phyloP scores from a whole-genome alignment of 2,888 invertebrate genomes.

The Chymomyza fuscimana region DNA sequence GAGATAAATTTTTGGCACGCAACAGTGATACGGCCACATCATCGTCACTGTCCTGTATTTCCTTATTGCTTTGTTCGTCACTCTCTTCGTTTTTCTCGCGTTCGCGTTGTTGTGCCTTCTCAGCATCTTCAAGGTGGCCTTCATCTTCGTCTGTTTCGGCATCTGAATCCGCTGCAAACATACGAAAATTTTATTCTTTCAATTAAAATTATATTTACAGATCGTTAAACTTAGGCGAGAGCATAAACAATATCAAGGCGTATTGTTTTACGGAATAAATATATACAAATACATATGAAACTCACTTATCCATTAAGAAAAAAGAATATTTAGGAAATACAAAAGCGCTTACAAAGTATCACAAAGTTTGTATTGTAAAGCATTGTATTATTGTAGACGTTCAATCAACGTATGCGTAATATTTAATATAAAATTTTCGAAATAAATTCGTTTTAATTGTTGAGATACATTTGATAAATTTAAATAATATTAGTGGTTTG shows the following conservation, averaged over 20 bases:
- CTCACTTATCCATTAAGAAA: no score
- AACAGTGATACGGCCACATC: slow-evolving; percentile 79
- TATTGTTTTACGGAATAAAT: neutral
- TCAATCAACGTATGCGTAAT: no score
- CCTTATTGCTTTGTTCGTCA: slow-evolving; percentile 78
- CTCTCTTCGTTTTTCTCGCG: slow-evolving; percentile 78
- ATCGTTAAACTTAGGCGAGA: neutral
- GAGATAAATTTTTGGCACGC: slow-evolving; percentile 81
- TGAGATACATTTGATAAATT: no score
- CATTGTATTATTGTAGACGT: no score
- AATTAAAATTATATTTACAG: neutral
- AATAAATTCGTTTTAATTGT: no score
- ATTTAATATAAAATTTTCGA: no score
- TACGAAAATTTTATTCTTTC: slow-evolving; percentile 3
- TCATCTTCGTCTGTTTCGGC: slow-evolving; percentile 80
- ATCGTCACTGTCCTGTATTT: slow-evolving; percentile 76
- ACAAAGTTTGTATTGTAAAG: no score
- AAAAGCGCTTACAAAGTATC: no score
- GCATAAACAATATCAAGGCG: neutral
- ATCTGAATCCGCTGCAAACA: slow-evolving; percentile 76
- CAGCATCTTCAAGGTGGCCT: slow-evolving; percentile 78
- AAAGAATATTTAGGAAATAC: no score
- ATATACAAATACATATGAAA: neutral
- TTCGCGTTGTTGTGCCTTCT: slow-evolving; percentile 75
- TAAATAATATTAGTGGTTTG: no score